Base-by-base conservation (phyloP, 2,797 vertebrate genomes). In the Macrochelys suwanniensis region DNA sequence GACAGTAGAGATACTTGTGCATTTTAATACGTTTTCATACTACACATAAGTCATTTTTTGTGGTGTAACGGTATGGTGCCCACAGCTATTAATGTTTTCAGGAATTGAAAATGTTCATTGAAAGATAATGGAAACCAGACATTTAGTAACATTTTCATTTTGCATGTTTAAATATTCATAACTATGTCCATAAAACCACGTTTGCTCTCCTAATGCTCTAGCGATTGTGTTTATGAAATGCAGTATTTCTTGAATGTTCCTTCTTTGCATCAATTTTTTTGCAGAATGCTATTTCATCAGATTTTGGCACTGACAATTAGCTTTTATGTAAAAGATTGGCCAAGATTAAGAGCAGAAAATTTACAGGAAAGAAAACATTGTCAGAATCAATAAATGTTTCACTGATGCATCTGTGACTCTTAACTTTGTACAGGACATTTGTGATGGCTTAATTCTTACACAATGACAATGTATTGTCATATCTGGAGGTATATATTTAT, bases 141-240 rank as follows among this genome's bases (percentile, higher is more conserved):
- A 98, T 98, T 98, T 98, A 98, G 98, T 95, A 98, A 98, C 97
- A 96, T 97, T 98, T 98, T 98, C 98, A 98, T 98, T 98, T 98
- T 97, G 94, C 89, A 82, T 97, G 96, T 97, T 98, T 98, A 98
- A 98, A 98, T 98, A 98, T 98, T 98, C 97, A 98, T 98, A 97
- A 96, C 94, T 94, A 91, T 97, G 97, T 97, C 97, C 96, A 97
- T 97, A 98, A 98, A 97, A 97, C 94, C 96, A 97, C 92, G 97
- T 96, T 98, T 98, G 94, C 95, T 96, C 96, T 97, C 95, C 95
- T 94, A 95, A 97, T 93, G 92, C 95, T 95, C 87, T 74, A 95
- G 94, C 94, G 94, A 97, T 95, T 94, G 95, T 93, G 95, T 95
- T 98, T 98, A 98, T 98, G 97, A 98, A 98, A 97, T 49, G 95